Base-by-base conservation (phyloP, 2,888 invertebrate genomes). In the Strigamia crassipes region DNA sequence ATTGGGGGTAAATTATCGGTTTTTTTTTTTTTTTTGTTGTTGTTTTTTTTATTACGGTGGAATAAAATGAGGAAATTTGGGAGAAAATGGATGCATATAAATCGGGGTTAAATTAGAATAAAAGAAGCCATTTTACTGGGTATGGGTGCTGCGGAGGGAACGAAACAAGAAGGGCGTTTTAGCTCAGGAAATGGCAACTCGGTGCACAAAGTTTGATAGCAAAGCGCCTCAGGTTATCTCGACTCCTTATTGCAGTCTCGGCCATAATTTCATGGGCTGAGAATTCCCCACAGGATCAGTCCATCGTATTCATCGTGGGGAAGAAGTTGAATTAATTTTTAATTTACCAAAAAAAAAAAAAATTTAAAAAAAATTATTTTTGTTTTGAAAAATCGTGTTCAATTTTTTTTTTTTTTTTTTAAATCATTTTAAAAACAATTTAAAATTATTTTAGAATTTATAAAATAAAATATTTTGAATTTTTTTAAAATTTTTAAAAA, bases 111-210 rank as follows among this genome's bases (percentile, higher is more conserved):
- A 56, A 56, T 56, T n/a, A 56, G 56, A 56, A 18, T 56, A 18
- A 18, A n/a, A 18, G 18, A 56, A 18, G 9, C 46, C 0, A 1
- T 38, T 13, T 46, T 46, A 61, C 61, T 10, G 9, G 31, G 66
- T 66, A 66, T 66, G 66, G 27, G 27, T 66, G 66, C 10, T 13
- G 13, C 27, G 23, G 66, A 51, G 51, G 18, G 12, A 73, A 12
- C 9, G 31, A 73, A 73, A 73, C 73, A 73, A 73, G 73, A 31
- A 31, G 73, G 73, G 73, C 73, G 73, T 73, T 73, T 73, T 73
- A 73, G 73, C 73, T 73, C 73, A 73, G 73, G 73, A 73, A 73
- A 73, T 73, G 73, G 73, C 73, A 73, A 73, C 73, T 73, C 73
- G n/a, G 73, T 73, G 73, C 73, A 73, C 73, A 73, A 73, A 73